A percentile compares a stretch with the other conserved stretches of the same genome.
Evolutionary conservation across 2,888 invertebrate species (phyloP).

Genomic region (Branchipolynoe longqiensis): DNA sequence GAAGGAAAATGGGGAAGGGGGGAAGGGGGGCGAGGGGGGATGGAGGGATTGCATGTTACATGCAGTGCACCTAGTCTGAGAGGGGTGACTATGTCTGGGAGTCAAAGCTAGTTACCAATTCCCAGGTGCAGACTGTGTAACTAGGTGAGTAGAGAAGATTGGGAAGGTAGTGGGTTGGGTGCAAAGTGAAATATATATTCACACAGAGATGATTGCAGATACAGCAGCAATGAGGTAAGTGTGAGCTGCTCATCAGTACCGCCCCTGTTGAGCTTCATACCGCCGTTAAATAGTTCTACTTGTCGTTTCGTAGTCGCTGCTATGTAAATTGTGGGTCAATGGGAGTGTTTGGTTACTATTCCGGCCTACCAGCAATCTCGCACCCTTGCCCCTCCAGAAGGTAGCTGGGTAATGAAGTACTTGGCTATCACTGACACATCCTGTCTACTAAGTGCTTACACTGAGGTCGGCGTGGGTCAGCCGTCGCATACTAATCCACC

Average conservation of each 20-base stretch:
- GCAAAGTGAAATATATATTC: slow-evolving; percentile 46
- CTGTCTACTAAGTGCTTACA: slow-evolving; percentile 53
- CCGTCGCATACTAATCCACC: slow-evolving; percentile 29
- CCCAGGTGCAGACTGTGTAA: too few relatives aligned
- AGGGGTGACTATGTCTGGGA: not conserved
- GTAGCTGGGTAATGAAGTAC: slow-evolving; percentile 48
- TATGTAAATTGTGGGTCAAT: slow-evolving; percentile 10
- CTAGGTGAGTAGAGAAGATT: not conserved
- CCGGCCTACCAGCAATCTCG: not conserved
- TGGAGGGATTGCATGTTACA: slow-evolving; percentile 48
- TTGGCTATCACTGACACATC: slow-evolving; percentile 56
- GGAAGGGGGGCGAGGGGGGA: not conserved
- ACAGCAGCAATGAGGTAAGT: slow-evolving; percentile 17
- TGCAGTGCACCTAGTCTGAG: slow-evolving; percentile 5
- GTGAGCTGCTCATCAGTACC: not conserved
- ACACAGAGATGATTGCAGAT: slow-evolving; percentile 32
- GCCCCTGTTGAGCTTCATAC: not conserved
- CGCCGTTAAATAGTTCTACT: not conserved
- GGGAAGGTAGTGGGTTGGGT: slow-evolving; percentile 15
- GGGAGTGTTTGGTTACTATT: not conserved
- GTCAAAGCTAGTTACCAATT: too few relatives aligned
- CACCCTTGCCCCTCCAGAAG: not conserved
- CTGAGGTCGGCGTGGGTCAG: slow-evolving; percentile 39
- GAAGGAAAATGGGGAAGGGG: not conserved
- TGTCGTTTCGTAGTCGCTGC: not conserved